A percentile compares a stretch with the other conserved stretches of the same genome.
Evolutionary conservation across 2,888 invertebrate species (phyloP).

Genomic region (Drosophila aldrichi): DNA sequence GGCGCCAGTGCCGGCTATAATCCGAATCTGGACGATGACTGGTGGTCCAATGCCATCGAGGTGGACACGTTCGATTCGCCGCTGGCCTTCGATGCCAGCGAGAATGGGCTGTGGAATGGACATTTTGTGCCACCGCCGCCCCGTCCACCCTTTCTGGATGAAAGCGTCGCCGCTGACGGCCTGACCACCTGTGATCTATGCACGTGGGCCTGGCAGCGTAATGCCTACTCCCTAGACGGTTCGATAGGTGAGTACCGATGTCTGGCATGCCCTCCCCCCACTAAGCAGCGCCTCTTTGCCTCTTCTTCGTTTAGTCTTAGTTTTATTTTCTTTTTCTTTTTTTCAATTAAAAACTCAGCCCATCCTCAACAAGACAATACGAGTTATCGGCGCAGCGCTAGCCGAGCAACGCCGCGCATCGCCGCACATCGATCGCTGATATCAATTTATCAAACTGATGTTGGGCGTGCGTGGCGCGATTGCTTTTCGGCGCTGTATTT

Average conservation of each 20-base stretch:
- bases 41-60: conserved; percentile 85
- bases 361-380: conserved; percentile 53
- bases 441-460: conserved; percentile 84
- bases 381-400: conserved; percentile 31
- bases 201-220: conserved; percentile 90
- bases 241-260: conserved; percentile 87
- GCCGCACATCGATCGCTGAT: conserved; percentile 83
- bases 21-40: conserved; percentile 82
- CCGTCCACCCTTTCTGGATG: conserved; percentile 88
- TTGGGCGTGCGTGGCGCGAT: conserved; percentile 82
- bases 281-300: too few species aligned
- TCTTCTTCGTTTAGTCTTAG: too few species aligned
- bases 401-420: conserved; percentile 13
- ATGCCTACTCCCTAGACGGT: conserved; percentile 87
- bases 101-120: conserved; percentile 85
- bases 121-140: conserved; percentile 90
- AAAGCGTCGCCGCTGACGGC: conserved; percentile 88
- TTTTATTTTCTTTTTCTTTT: conserved; percentile 60
- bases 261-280: conserved; percentile 1
- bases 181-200: conserved; percentile 91
- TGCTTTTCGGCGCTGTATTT: conserved; percentile 72
- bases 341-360: conserved; percentile 75
- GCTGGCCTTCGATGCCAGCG: conserved; percentile 85
- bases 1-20: conserved; percentile 48
- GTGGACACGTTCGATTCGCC: conserved; percentile 85